A percentile compares a stretch with the other conserved stretches of the same genome.
phyloP scores from a whole-genome alignment of 2,888 invertebrate species.

The Caenorhabditis zanzibari region DNA sequence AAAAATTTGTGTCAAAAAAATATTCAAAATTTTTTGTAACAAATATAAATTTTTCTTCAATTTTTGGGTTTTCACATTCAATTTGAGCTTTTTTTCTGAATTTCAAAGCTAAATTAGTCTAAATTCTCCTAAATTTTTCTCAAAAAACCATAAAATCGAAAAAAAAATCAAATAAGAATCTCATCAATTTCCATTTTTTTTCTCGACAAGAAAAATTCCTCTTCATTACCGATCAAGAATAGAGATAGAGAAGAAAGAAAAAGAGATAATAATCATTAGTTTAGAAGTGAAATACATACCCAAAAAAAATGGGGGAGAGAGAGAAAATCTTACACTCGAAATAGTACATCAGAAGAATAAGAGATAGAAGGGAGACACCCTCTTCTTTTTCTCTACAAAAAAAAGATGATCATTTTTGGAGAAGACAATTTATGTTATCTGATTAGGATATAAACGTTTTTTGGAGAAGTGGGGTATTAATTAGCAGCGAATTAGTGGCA shows the following conservation, averaged over 20 bases:
- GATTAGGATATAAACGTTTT: too few relatives aligned
- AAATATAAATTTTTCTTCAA: not conserved
- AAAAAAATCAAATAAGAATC: conserved; percentile 38
- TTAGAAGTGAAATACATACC: conserved; percentile 26
- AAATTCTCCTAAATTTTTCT: too few relatives aligned
- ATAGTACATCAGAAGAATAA: conserved; percentile 34
- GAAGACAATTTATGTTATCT: not conserved
- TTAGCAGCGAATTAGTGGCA: too few relatives aligned
- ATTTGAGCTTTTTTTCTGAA: not conserved
- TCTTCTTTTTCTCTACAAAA: not conserved
- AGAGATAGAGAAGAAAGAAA: not conserved
- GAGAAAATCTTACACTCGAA: conserved; percentile 37
- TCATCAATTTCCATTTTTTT: not conserved
- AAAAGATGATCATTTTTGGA: not conserved
- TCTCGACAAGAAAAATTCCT: not conserved
- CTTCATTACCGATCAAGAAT: not conserved
- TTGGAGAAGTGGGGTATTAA: too few relatives aligned
- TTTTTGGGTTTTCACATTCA: too few relatives aligned
- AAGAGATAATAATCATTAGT: conserved; percentile 55
- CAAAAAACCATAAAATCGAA: not conserved
- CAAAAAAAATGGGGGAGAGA: conserved; percentile 5
- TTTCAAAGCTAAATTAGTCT: not conserved
- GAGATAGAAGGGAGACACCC: not conserved
- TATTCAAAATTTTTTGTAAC: not conserved
- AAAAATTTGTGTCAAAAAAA: too few relatives aligned